These are phyloP conservation scores for Arremon brunneinucha DNA, from an alignment of 2,797 vertebrate genomes.

Conservation along the genomic window DNA sequence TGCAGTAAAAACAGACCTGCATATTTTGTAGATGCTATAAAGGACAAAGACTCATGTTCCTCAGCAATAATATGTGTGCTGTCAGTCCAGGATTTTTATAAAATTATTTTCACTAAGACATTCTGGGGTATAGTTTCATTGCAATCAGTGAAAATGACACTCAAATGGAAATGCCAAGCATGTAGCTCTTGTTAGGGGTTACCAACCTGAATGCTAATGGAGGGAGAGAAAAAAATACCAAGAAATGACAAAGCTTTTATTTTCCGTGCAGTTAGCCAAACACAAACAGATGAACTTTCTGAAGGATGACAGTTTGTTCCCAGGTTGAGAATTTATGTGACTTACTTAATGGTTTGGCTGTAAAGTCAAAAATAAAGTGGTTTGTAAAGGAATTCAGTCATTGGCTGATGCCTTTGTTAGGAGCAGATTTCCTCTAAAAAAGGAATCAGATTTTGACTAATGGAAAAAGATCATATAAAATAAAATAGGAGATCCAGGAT, in stretches of 20 bases:
- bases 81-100: not conserved
- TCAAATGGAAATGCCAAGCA: not conserved
- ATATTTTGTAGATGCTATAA: not conserved
- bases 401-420: conserved; percentile 39
- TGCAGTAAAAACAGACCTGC: not conserved
- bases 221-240: not conserved
- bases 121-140: not conserved
- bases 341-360: conserved; percentile 52
- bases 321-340: conserved; percentile 47
- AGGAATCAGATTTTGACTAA: conserved; percentile 29
- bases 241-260: not conserved
- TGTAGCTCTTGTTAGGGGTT: not conserved
- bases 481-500: not conserved
- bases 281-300: conserved; percentile 20
- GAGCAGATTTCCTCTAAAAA: conserved; percentile 35
- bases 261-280: conserved; percentile 48
- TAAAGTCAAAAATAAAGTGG: conserved; percentile 57
- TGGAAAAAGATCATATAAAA: conserved; percentile 44
- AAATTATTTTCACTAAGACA: not conserved
- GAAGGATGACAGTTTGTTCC: conserved; percentile 48
- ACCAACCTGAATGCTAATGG: not conserved
- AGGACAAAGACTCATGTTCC: not conserved
- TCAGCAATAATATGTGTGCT: not conserved
- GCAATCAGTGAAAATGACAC: not conserved
- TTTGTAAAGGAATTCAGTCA: conserved; percentile 41